Evolutionary conservation across 2,113 vertebrate genomes (phyloP), one percentile per base, ranked within the genome.

Genomic region (Bungarus multicinctus): DNA sequence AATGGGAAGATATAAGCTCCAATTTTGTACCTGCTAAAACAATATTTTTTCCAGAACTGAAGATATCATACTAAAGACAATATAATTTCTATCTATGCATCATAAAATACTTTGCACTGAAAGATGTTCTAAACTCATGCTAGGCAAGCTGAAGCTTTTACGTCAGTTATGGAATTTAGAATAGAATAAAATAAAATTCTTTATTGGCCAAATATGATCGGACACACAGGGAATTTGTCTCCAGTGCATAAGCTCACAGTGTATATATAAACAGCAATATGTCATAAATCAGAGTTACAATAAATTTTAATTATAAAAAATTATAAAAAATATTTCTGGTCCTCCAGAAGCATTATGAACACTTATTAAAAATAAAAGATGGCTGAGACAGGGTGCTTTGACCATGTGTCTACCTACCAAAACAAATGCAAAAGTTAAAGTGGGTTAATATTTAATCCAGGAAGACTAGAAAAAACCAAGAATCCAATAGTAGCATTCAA

Each of bases 31-130:
- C 6, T 39, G 16, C 64, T 52, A 90, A 39, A 27, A 39, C 0
- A 95, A n/a, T 39, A 89, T 39, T 93, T 47, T 92, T 50, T 88
- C 50, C 85, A 64, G 45, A 11, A 95, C 91, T 50, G 23, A 94
- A 30, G 87, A 0, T 0, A 8, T 43, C 58, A 39, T 94, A 95
- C 94, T 93, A 87, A 94, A 87, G 95, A 27, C 23, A 95, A 10
- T 30, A 90, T 25, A 85, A 5, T 0, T 10, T 39, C 27, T 27
- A 86, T 14, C 7, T 90, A 50, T 39, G 39, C 34, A 81, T 43
- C 30, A 50, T 91, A 50, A 43, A 23, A 60, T 64, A 27, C n/a
- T 87, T 60, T 30, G 27, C 22, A 92, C 11, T 88, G 57, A 20
- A 54, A 43, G n/a, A 92, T 20, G 23, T 52, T 5, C 45, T 34